Conservation (phyloP, 1,140 invertebrate species). For the Aethina tumida region DNA sequence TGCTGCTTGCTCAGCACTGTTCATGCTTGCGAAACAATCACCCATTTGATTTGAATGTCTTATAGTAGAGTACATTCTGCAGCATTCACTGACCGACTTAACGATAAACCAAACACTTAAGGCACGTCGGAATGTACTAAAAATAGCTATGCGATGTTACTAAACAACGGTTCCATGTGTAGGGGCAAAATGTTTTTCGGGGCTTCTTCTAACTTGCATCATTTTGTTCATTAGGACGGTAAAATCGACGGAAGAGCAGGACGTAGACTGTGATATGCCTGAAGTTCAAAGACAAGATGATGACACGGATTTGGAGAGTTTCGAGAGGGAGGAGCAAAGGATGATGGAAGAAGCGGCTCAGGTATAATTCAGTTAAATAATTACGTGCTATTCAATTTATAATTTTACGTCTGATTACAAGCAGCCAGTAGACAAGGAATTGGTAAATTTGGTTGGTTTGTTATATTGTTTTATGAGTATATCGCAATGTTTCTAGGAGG, state of each 20-base stretch:
- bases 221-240: slow-evolving; percentile 16
- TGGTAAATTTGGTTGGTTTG: slow-evolving; percentile 23
- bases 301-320: slow-evolving; percentile 36
- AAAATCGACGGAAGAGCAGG: slow-evolving; percentile 19
- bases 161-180: no score
- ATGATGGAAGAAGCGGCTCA: slow-evolving; percentile 39
- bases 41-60: slow-evolving; percentile 7
- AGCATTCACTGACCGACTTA: not conserved
- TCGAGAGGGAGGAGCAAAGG: slow-evolving; percentile 40
- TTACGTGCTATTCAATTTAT: not conserved
- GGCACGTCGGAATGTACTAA: not conserved
- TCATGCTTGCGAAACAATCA: slow-evolving; percentile 15
- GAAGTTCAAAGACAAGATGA: slow-evolving; percentile 27
- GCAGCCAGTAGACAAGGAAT: slow-evolving; percentile 28
- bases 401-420: slow-evolving; percentile 7
- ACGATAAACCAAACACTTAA: not conserved
- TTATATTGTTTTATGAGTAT: not conserved
- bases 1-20: slow-evolving; percentile 34
- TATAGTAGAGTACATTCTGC: not conserved
- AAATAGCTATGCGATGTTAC: no score
- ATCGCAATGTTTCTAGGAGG: slow-evolving; percentile 35
- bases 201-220: no score
- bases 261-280: slow-evolving; percentile 34
- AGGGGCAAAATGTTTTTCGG: no score
- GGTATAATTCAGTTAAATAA: slow-evolving; percentile 25